Base-by-base conservation (phyloP, 2,888 invertebrate genomes). In the Hanleya hanleyi region DNA sequence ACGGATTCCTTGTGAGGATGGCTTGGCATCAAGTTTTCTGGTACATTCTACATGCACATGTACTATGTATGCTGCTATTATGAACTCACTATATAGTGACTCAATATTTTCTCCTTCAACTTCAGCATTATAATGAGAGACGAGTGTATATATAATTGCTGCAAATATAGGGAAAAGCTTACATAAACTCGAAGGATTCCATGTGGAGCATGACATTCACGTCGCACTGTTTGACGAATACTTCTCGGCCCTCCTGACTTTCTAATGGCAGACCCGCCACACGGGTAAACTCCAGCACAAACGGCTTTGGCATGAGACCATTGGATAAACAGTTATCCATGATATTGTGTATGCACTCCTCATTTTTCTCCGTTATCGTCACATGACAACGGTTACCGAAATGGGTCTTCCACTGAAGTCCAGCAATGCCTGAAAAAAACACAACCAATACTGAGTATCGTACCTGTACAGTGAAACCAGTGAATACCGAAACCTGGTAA, bases 141-240 rank as follows among this genome's bases (percentile, higher is more conserved):
- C n/a, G n/a, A n/a, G n/a, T n/a, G n/a, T n/a, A n/a, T n/a, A n/a
- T n/a, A n/a, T n/a, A n/a, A n/a, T n/a, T n/a, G n/a, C n/a, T n/a
- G n/a, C n/a, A n/a, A n/a, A n/a, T n/a, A n/a, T n/a, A n/a, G n/a
- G n/a, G 12, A 70, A 2, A 29, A 33, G 74, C 86, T 77, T 77
- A 87, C 86, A 87, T 77, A 75, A 87, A 86, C 71, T 86, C 81
- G 77, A 83, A 87, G 1, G 83, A 75, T 65, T 84, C 84, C 73
- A 83, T 74, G 35, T 80, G 79, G 50, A 87, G 70, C 18, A 86
- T 49, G 41, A 84, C 80, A 65, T 77, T 77, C 3, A 79, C 76
- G 37, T 83, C 74, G 62, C 78, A 76, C 65, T 81, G 78, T 51
- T 78, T 77, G 3, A 81, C 64, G 74, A 78, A 78, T 7, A 87